Percentiles rank a stretch among this genome's conserved stretches.
These are phyloP conservation scores for Protobothrops flavoviridis DNA, from an alignment of 2,113 vertebrate species.

Conservation along the genomic window DNA sequence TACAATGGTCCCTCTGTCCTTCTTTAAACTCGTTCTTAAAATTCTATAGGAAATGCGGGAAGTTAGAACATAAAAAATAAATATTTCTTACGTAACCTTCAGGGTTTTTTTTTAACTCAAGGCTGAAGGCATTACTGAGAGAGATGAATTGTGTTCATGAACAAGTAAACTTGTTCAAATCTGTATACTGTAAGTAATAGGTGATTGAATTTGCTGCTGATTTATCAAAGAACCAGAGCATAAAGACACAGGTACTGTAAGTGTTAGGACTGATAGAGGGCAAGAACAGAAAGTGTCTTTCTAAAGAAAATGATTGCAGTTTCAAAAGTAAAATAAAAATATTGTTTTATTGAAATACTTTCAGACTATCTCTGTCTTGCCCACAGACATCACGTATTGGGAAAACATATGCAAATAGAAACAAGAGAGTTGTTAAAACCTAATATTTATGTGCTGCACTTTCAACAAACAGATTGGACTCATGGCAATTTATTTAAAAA, in stretches of 20 bases:
- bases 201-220: conserved; percentile 23
- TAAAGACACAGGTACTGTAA: neutral
- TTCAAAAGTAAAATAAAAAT: neutral
- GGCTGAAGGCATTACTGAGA: conserved; percentile 10
- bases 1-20: conserved; percentile 47
- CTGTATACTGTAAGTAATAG: conserved; percentile 22
- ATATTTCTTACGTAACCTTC: conserved; percentile 49
- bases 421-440: neutral
- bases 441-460: no score
- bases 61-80: conserved; percentile 47
- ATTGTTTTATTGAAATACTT: neutral
- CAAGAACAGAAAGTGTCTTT: neutral
- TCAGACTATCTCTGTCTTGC: conserved; percentile 12
- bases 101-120: conserved; percentile 39
- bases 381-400: neutral
- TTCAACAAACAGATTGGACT: neutral
- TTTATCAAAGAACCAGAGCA: conserved; percentile 11
- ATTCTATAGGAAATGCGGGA: conserved; percentile 33
- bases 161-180: conserved; percentile 37
- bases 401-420: neutral
- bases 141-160: conserved; percentile 26
- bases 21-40: conserved; percentile 51
- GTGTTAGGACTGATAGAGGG: neutral
- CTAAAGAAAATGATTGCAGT: neutral
- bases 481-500: neutral